Percentiles rank a stretch among this genome's conserved stretches.
Evolutionary conservation across 2,888 invertebrate species (phyloP).

Genomic region (Erebia epiphron): DNA sequence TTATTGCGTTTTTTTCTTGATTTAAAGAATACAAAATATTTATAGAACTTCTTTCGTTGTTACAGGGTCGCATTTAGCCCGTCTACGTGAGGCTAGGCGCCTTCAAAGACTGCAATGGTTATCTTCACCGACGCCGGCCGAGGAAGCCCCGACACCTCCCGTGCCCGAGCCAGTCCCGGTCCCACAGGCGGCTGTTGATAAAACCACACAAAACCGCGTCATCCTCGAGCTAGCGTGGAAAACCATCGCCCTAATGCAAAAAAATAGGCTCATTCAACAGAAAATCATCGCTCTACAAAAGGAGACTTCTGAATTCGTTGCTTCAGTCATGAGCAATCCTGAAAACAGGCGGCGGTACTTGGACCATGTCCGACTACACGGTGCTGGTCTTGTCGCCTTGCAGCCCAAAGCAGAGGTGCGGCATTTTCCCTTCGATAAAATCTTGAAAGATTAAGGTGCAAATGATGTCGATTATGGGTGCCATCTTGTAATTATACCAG

Average conservation of each 20-base stretch:
- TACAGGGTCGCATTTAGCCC: conserved; percentile 64
- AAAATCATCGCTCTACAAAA: conserved; percentile 83
- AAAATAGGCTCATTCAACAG: conserved; percentile 84
- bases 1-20: too few relatives aligned
- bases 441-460: conserved; percentile 46
- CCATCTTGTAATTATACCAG: neutral
- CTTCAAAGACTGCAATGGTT: conserved; percentile 59
- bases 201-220: conserved; percentile 68
- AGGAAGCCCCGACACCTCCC: conserved; percentile 45
- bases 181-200: conserved; percentile 50
- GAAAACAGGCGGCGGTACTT: conserved; percentile 63
- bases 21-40: neutral
- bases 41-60: conserved; percentile 42
- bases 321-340: conserved; percentile 82
- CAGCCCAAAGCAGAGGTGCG: conserved; percentile 44
- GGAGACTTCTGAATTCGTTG: conserved; percentile 85
- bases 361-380: conserved; percentile 57
- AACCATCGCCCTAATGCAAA: conserved; percentile 84
- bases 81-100: conserved; percentile 68
- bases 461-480: neutral
- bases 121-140: conserved; percentile 46
- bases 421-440: conserved; percentile 52
- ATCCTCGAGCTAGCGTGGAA: conserved; percentile 85
- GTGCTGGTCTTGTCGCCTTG: conserved; percentile 45
- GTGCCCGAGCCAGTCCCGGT: conserved; percentile 17